phyloP scores from a whole-genome alignment of 2,113 vertebrate species.

The Lathamus discolor region DNA sequence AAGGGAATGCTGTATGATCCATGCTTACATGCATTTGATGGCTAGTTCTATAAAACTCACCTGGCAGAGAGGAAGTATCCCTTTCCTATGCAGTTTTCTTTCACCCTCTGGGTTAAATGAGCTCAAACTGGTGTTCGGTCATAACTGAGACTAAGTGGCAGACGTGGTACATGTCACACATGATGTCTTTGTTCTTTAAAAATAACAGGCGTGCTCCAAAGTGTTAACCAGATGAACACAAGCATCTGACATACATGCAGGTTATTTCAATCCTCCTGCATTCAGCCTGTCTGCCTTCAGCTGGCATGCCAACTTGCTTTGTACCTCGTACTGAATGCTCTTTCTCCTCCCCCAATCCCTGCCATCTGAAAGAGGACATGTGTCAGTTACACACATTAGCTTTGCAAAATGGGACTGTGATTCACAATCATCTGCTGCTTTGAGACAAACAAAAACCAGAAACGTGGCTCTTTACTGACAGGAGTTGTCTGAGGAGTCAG shows the following conservation, averaged over 20 bases:
- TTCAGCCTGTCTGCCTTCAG: background rate
- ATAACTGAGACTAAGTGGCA: background rate
- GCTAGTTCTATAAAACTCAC: background rate
- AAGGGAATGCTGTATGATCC: background rate
- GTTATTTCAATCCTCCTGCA: background rate
- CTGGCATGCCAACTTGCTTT: background rate
- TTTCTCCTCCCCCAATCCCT: background rate
- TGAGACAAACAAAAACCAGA: background rate
- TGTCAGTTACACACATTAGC: background rate
- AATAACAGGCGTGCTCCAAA: background rate
- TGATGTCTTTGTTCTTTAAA: background rate
- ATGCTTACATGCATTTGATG: rapidly evolving
- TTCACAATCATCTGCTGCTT: constrained; percentile 9
- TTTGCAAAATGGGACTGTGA: background rate
- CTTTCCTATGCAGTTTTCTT: background rate
- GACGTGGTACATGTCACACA: background rate
- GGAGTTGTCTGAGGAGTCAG: background rate
- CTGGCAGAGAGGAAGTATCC: background rate
- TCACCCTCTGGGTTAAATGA: background rate
- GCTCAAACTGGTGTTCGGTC: background rate
- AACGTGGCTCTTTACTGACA: background rate
- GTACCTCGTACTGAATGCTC: background rate
- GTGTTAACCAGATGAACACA: background rate
- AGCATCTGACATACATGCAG: background rate
- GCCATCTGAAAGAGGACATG: background rate